Evolutionary conservation across 2,113 vertebrate species (phyloP).

Genomic region (Oxygymnocypris stewartii): DNA sequence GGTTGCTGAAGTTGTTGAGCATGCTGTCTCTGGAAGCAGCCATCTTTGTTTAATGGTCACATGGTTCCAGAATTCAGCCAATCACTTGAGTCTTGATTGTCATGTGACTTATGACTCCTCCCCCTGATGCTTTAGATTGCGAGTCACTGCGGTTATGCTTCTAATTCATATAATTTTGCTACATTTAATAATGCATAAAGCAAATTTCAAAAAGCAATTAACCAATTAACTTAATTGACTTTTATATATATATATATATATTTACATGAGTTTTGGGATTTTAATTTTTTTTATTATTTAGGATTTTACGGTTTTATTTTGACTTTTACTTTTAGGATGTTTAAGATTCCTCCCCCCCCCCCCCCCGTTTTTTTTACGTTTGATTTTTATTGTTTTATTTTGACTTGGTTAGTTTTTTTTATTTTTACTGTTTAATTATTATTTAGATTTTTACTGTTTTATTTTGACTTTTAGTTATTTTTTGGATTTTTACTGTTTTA

Average conservation of each 20-base stretch:
- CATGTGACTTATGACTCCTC: not conserved
- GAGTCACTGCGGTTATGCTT: not conserved
- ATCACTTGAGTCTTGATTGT: not conserved
- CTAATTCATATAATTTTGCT: not conserved
- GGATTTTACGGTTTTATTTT: not conserved
- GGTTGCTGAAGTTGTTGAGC: not conserved
- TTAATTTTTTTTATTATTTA: not conserved
- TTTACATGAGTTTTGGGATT: not conserved
- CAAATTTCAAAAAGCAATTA: no score
- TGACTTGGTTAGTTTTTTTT: no score
- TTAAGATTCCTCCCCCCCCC: no score
- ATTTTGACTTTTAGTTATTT: no score
- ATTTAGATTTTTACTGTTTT: no score
- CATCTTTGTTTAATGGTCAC: not conserved
- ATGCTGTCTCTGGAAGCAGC: not conserved
- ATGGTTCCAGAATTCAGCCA: slow-evolving; percentile 1
- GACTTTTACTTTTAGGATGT: not conserved
- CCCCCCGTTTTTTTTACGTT: no score
- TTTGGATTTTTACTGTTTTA: no score
- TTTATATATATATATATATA: no score
- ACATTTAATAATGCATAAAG: not conserved
- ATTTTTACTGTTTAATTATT: no score
- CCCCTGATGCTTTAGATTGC: not conserved
- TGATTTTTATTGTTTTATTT: no score
- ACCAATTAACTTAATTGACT: no score